Evolutionary conservation across 2,888 invertebrate species (phyloP).

Genomic region (Luperina testacea): DNA sequence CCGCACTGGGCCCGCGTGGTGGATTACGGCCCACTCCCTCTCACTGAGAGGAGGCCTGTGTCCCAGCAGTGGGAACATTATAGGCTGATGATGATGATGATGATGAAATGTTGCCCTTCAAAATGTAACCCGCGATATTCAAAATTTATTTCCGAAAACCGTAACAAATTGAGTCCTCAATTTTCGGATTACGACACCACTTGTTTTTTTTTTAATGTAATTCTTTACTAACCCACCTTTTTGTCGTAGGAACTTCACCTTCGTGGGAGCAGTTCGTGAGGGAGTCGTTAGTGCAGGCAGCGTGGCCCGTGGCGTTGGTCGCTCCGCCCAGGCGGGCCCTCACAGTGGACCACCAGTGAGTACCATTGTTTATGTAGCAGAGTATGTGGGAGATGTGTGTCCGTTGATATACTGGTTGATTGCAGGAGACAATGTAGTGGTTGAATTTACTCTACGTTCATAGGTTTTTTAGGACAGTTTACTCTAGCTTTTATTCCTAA

Average conservation of each 20-base stretch:
- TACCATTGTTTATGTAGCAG: slow-evolving; percentile 50
- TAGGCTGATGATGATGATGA: too few relatives aligned
- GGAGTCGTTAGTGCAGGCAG: slow-evolving; percentile 90
- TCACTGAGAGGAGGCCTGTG: too few relatives aligned
- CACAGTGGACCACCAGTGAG: slow-evolving; percentile 88
- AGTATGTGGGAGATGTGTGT: not conserved
- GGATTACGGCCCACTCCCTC: too few relatives aligned
- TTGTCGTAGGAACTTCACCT: slow-evolving; percentile 83
- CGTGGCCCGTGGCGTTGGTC: slow-evolving; percentile 91
- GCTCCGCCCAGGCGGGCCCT: slow-evolving; percentile 86
- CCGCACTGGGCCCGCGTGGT: too few relatives aligned
- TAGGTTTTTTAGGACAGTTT: not conserved
- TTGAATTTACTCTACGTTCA: slow-evolving; percentile 1
- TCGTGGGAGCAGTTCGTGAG: slow-evolving; percentile 91
- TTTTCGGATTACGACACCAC: not conserved
- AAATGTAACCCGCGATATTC: too few relatives aligned
- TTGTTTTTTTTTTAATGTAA: not conserved
- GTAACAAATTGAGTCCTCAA: not conserved
- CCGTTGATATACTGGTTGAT: not conserved
- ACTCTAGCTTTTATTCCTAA: not conserved
- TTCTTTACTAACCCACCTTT: slow-evolving; percentile 19
- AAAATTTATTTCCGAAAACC: too few relatives aligned
- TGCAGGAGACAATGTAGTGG: not conserved
- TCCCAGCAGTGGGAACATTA: too few relatives aligned
- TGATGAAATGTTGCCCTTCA: too few relatives aligned